Percentiles rank a stretch among this genome's conserved stretches.
Evolutionary conservation across 2,113 vertebrate species (phyloP).

Genomic region (Emydura subglobosa): DNA sequence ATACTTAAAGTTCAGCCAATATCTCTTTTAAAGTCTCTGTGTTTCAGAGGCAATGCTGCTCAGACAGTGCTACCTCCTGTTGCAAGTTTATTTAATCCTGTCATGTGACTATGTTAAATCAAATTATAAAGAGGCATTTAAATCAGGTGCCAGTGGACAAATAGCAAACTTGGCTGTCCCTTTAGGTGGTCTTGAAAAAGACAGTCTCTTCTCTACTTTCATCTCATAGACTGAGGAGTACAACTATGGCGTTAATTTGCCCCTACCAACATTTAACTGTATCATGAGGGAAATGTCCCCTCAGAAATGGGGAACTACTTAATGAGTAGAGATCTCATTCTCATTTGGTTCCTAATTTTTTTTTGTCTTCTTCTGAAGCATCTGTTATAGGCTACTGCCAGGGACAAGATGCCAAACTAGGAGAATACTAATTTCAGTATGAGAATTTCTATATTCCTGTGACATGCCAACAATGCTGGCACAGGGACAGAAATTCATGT

Average conservation of each 20-base stretch:
- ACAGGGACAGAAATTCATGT: not conserved
- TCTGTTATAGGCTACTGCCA: slow-evolving; percentile 56
- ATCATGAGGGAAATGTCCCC: not conserved
- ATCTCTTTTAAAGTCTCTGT: not conserved
- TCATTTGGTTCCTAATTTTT: not conserved
- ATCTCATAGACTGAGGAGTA: accelerated
- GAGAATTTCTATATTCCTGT: slow-evolving; percentile 7
- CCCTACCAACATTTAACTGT: not conserved
- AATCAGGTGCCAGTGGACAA: accelerated
- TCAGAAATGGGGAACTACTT: not conserved
- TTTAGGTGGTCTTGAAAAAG: accelerated
- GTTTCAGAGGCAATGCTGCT: accelerated
- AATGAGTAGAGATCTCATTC: not conserved
- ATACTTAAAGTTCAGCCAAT: accelerated
- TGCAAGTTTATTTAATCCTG: not conserved
- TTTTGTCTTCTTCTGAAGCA: slow-evolving; percentile 47
- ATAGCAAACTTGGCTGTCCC: accelerated
- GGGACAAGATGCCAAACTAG: slow-evolving; percentile 1
- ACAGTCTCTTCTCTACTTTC: not conserved
- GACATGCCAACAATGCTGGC: slow-evolving; percentile 1
- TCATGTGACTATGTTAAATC: not conserved
- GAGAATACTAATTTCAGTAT: slow-evolving; percentile 48
- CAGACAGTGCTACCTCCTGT: not conserved
- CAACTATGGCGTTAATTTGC: accelerated
- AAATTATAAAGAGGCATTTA: not conserved